Evolutionary conservation across 2,113 vertebrate genomes (phyloP), one percentile per base, ranked within the genome.

Genomic region (Cololabis saira): DNA sequence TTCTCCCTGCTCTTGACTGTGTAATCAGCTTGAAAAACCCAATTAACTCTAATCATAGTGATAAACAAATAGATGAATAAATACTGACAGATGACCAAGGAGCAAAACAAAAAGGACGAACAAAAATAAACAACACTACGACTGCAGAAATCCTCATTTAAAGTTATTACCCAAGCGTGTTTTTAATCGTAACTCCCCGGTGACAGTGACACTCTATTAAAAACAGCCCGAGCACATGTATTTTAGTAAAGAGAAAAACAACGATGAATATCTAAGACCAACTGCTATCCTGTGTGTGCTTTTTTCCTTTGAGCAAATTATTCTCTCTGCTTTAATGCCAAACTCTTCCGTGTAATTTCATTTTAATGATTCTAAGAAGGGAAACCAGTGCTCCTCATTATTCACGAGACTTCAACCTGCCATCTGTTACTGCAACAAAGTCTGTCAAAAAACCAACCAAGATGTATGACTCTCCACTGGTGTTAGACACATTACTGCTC

Each of bases 301-400:
- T 49, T 27, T 74, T 54, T 71, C 54, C 27, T 74, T 51, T 63
- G 56, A 60, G 43, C 48, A 75, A 66, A 70, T 72, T 44, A 63
- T 2, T 0, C 61, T 49, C n/a, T 43, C 60, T 66, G 42, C 42
- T 57, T 76, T 60, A 30, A 64, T 67, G 67, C 37, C 54, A 71
- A 62, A 65, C 57, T 54, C 33, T 50, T 45, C 50, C 12, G n/a
- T 16, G 67, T 81, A 70, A 78, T 76, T 73, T 73, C 4, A 63
- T 66, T 75, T 72, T 74, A 80, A 67, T 78, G 41, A 73, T 58
- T 80, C 42, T 40, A 58, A 71, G 49, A 71, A 71, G 74, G 49
- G 68, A 61, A 43, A 49, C 64, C 44, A 57, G 54, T 65, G 64
- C 61, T 82, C 60, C 60, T 71, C 61, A 62, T 69, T 80, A 71